Base-by-base conservation (phyloP, 2,113 vertebrate species). In the Cottus gobio region DNA sequence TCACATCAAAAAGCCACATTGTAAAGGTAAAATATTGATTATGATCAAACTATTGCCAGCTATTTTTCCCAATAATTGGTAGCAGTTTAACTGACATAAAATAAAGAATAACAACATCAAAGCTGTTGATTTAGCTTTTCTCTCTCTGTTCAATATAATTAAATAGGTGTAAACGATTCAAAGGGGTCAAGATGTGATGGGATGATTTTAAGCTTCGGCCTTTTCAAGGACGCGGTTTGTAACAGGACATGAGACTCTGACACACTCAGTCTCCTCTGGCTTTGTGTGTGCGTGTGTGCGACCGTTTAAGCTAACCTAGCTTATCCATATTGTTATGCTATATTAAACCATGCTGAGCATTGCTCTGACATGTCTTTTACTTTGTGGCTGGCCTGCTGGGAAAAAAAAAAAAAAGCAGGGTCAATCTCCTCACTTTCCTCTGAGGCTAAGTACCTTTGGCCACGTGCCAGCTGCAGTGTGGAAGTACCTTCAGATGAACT, bases 401-500 rank as follows among this genome's bases (percentile, higher is more conserved):
- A n/a, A n/a, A n/a, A 37, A 42, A 42, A 42, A 44, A 82, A 77
- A 77, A 66, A 83, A 84, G 68, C 50, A 10, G 73, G 83, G 82
- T 89, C 87, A 84, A 26, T 77, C 79, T 88, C 79, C 66, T 88
- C 72, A 22, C 84, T 85, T 91, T 90, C 81, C 86, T 88, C 86
- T 72, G 84, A 90, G 83, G 83, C 85, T 91, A 87, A 91, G 87
- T 84, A 82, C 85, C 50, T 83, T 82, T 91, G 93, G 92, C 86
- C 50, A 48, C 20, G 31, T 68, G 78, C 92, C 93, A 93, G 82
- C 87, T 77, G 83, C 87, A 84, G 84, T 89, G 90, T 91, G 88
- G 85, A 91, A 92, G 77, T 92, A 93, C 92, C 93, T 93, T 94
- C 92, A 94, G 91, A 92, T 93, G 93, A 94, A 92, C 93, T 94